These are phyloP conservation scores for Esperia sulphurella DNA, from an alignment of 2,888 invertebrate species.

Conservation along the genomic window DNA sequence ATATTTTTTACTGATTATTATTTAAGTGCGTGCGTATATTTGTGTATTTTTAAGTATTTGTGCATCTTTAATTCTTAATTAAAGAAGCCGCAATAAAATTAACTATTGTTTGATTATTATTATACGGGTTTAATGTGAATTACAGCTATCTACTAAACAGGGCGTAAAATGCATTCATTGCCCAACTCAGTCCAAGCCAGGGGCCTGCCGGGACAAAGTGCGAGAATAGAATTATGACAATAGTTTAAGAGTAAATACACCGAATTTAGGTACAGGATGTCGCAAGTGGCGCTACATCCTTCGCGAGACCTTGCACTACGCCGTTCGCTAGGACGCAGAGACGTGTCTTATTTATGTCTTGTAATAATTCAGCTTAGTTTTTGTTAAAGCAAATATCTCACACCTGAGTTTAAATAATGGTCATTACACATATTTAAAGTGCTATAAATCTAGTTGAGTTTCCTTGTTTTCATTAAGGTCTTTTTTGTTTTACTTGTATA, in stretches of 20 bases:
- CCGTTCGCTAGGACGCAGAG: conserved; percentile 30
- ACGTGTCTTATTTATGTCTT: conserved; percentile 57
- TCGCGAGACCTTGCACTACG: conserved; percentile 27
- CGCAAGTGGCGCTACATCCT: conserved; percentile 34
- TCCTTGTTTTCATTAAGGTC: neutral
- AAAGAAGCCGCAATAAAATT: too few relatives aligned
- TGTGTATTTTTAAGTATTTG: too few relatives aligned
- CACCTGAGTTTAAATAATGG: conserved; percentile 11
- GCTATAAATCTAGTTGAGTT: neutral
- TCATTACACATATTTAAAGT: conserved; percentile 7
- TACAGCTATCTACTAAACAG: conserved; percentile 26
- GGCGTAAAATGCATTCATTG: conserved; percentile 51
- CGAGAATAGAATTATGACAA: conserved; percentile 69
- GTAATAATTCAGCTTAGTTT: conserved; percentile 57
- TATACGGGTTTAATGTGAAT: neutral
- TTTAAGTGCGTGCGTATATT: too few relatives aligned
- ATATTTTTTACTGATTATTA: too few relatives aligned
- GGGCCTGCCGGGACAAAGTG: conserved; percentile 59
- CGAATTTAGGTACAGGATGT: conserved; percentile 56
- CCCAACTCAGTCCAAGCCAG: conserved; percentile 39
- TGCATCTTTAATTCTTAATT: too few relatives aligned
- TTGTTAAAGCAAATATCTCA: conserved; percentile 36
- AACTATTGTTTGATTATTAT: too few relatives aligned
- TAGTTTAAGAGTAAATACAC: conserved; percentile 70
- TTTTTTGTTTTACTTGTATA: neutral